Base-by-base conservation (phyloP, 2,113 vertebrate genomes). In the Galbula dea region DNA sequence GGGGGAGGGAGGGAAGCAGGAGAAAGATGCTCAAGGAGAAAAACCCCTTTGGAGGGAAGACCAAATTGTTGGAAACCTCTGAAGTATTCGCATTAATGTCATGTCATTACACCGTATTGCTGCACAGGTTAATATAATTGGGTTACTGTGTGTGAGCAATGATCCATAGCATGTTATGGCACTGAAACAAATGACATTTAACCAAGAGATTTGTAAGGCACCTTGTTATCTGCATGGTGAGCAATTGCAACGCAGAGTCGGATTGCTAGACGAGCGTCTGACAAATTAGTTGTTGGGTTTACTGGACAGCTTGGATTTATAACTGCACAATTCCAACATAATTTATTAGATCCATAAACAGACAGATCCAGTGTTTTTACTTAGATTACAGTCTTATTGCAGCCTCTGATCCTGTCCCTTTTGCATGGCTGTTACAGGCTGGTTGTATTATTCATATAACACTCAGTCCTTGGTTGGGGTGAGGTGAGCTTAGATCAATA, bases 101-200 rank as follows among this genome's bases (percentile, higher is more conserved):
- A 96, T 96, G 97, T 98, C 97, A 98, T 98, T 98, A 98, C 97
- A 97, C 95, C 3, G 61, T 97, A 97, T 97, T 97, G 97, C 97
- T 97, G 97, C 94, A 96, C 97, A 98, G 98, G 98, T 98, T 98
- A 98, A 98, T 98, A 97, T 98, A 98, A 98, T 98, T 98, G 97
- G 97, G 97, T 97, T 97, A 96, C 98, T 98, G 96, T 98, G 98
- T 98, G 97, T 97, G 97, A 97, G 97, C 98, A 98, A 98, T 98
- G 98, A 98, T 98, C 98, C 97, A 71, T 98, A 97, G 97, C 97
- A 71, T 98, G 97, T 98, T 98, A 97, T 98, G 96, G 97, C 97
- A 98, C 97, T 97, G 98, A 98, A 98, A 98, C 98, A 98, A 98
- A 98, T 98, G 98, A 97, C 98, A 98, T 98, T 98, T 98, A 98